Evolutionary conservation across 2,797 vertebrate genomes (phyloP), one percentile per base, ranked within the genome.

Genomic region (Acanthiza pusilla): DNA sequence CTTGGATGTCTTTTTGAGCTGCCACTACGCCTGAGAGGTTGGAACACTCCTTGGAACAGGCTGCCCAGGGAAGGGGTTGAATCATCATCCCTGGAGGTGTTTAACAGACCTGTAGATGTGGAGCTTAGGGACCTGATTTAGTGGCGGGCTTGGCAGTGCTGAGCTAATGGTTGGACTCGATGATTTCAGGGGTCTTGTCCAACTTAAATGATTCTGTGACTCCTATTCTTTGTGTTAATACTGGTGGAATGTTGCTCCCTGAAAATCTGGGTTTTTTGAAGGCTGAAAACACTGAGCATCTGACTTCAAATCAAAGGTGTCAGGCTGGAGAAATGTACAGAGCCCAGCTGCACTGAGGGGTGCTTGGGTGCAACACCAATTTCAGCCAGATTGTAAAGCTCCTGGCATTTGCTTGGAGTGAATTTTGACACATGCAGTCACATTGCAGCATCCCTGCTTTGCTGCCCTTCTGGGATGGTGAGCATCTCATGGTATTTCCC

Each of bases 11-110:
- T 57, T 70, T 79, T 5, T 51, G 75, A 91, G 57, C 40, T 0
- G 1, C 48, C 15, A 4, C 54, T 66, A 10, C 40, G 11, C 0
- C 3, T 61, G 45, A 72, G n/a, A n/a, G 54, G 7, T 63, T 36
- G 57, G 42, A 86, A 57, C 23, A 32, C 50, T 58, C 22, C 1
- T 42, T 84, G 53, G 67, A 78, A 48, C 34, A 78, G 27, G 47
- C 53, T 85, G 26, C 40, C 47, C 27, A 5, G 47, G 34, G 53
- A 78, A 61, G 30, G 19, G 25, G 22, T 43, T 85, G 60, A 54
- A 67, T 78, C 61, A 61, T 48, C 73, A 18, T 50, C 61, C 74
- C 67, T 25, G 23, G 58, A 23, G 51, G 32, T 47, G 6, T 73
- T 53, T 66, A 29, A 61, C 72, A 55, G n/a, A 32, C 22, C 16